A percentile compares a stretch with the other conserved stretches of the same genome.
Evolutionary conservation across 2,113 vertebrate genomes (phyloP).

Genomic region (Elachura formosa): DNA sequence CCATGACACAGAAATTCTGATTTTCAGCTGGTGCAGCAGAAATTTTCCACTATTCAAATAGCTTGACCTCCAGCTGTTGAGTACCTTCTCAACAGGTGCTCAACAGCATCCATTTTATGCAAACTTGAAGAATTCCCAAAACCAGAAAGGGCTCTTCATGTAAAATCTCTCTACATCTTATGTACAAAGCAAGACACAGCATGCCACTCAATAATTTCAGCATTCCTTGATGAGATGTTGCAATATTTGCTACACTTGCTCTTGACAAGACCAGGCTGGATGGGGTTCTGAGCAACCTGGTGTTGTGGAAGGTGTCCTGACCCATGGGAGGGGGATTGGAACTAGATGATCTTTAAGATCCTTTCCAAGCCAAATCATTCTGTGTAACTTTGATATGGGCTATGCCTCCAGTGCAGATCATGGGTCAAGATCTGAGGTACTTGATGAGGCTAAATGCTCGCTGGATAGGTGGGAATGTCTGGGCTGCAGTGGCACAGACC

Average conservation of each 20-base stretch:
- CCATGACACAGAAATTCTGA: not conserved
- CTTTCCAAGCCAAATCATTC: not conserved
- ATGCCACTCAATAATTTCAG: not conserved
- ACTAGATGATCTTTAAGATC: not conserved
- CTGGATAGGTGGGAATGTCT: not conserved
- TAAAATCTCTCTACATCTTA: not conserved
- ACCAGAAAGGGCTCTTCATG: not conserved
- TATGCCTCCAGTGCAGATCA: not conserved
- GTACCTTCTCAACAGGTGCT: not conserved
- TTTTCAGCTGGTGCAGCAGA: not conserved
- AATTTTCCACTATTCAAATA: not conserved
- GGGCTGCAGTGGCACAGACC: not conserved
- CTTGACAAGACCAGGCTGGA: not conserved
- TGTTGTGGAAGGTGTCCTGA: not conserved
- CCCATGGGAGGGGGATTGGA: not conserved
- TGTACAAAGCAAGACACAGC: not conserved
- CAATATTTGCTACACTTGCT: not conserved
- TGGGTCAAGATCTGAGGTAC: not conserved
- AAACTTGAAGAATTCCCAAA: not conserved
- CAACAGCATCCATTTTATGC: not conserved
- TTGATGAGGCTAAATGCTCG: not conserved
- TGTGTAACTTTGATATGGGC: not conserved
- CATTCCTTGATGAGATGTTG: not conserved
- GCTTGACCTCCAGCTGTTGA: not conserved
- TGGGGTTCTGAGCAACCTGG: not conserved